Percentiles rank a stretch among this genome's conserved stretches.
These are phyloP conservation scores for Antigone vipio DNA, from an alignment of 2,113 vertebrate species.

Conservation along the genomic window DNA sequence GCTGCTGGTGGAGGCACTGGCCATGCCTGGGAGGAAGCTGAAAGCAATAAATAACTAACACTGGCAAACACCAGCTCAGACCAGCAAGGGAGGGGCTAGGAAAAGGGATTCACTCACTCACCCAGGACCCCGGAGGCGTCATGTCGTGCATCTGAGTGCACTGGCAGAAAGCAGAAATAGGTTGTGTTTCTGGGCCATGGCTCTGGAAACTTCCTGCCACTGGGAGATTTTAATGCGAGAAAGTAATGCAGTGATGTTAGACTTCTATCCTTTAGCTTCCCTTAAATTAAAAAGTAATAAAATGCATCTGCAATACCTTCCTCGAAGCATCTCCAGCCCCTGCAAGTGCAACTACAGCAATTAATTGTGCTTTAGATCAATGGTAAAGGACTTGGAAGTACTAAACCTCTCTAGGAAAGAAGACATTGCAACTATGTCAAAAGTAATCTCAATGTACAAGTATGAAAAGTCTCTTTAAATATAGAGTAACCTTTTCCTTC, in stretches of 20 bases:
- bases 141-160: fast-evolving
- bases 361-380: neutral
- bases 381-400: neutral
- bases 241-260: neutral
- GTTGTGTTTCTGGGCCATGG: neutral
- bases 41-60: neutral
- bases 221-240: neutral
- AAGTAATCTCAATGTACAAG: neutral
- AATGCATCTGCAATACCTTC: neutral
- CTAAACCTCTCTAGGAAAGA: neutral
- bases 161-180: neutral
- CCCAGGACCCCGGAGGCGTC: neutral
- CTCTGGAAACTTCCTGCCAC: neutral
- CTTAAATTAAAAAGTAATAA: neutral
- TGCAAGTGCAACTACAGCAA: neutral
- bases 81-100: neutral
- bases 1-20: neutral
- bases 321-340: neutral
- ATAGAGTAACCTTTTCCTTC: neutral
- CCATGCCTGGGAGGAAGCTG: neutral
- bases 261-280: neutral
- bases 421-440: neutral
- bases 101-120: neutral
- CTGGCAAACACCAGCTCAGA: neutral
- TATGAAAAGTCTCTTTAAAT: neutral